These are phyloP conservation scores for Podotricha telesiphe DNA, from an alignment of 2,888 invertebrate genomes.

Conservation along the genomic window DNA sequence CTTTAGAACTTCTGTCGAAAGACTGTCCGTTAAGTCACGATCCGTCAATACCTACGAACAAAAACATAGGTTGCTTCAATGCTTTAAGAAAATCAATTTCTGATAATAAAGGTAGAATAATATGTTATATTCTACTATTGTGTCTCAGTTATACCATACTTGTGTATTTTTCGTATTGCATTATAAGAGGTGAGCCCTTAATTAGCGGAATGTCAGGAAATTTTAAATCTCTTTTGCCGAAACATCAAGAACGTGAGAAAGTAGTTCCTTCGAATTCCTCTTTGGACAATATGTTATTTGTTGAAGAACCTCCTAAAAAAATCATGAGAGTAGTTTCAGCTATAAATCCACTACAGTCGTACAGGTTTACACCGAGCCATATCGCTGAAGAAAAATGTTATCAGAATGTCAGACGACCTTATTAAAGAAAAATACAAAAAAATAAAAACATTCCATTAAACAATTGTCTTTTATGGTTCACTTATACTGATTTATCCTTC, in stretches of 20 bases:
- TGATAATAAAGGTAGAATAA: constrained; percentile 58
- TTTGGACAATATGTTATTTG: constrained; percentile 61
- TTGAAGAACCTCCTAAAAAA: constrained; percentile 67
- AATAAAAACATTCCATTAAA: constrained; percentile 27
- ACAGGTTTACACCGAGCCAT: constrained; percentile 58
- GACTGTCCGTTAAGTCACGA: constrained; percentile 56
- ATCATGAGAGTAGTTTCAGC: constrained; percentile 69
- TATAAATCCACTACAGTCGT: constrained; percentile 64
- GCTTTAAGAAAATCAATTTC: constrained; percentile 58
- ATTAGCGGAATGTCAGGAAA: constrained; percentile 54
- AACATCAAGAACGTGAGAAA: constrained; percentile 45
- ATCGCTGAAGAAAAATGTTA: constrained; percentile 41
- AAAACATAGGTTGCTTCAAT: constrained; percentile 62
- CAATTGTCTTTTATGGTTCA: background rate
- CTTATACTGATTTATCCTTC: background rate
- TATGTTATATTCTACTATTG: constrained; percentile 59
- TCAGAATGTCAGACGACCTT: constrained; percentile 46
- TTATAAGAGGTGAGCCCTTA: constrained; percentile 66
- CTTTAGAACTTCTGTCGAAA: constrained; percentile 55
- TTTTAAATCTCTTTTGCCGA: constrained; percentile 50
- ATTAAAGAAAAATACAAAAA: constrained; percentile 48
- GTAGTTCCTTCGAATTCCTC: constrained; percentile 52
- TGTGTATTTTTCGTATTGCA: constrained; percentile 65
- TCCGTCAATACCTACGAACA: constrained; percentile 49
- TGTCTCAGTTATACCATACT: constrained; percentile 54